Evolutionary conservation across 2,888 invertebrate species (phyloP).

Genomic region (Eupithecia subumbrata): DNA sequence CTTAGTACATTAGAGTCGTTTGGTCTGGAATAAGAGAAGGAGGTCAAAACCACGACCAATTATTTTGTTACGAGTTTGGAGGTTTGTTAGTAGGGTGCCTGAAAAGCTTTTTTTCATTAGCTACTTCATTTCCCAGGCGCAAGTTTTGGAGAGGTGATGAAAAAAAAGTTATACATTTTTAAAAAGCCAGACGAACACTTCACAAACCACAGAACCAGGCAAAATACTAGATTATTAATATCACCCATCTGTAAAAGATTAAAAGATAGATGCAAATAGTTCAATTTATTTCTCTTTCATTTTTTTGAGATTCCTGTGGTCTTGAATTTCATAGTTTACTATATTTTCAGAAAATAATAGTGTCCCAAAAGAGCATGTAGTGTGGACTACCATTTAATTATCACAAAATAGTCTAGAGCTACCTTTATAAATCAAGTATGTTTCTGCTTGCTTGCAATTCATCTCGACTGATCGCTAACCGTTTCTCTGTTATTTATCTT

Average conservation of each 20-base stretch:
- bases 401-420: background rate
- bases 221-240: background rate
- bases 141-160: too few relatives aligned
- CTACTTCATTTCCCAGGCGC: too few relatives aligned
- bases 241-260: background rate
- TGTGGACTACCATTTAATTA: background rate
- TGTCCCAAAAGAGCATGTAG: background rate
- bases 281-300: background rate
- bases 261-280: background rate
- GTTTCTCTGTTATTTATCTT: conserved; percentile 28
- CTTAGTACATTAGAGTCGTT: background rate
- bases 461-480: conserved; percentile 44
- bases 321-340: background rate
- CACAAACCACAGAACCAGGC: background rate
- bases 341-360: background rate
- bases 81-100: too few relatives aligned
- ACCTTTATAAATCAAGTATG: conserved; percentile 15
- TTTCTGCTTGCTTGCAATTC: conserved; percentile 47
- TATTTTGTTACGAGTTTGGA: too few relatives aligned
- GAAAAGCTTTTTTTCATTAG: too few relatives aligned
- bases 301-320: background rate
- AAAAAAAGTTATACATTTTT: too few relatives aligned
- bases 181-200: background rate
- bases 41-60: too few relatives aligned
- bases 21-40: too few relatives aligned